Evolutionary conservation across 2,797 vertebrate species (phyloP), one percentile per base, ranked within the genome.

Genomic region (Ambastaia sidthimunki): DNA sequence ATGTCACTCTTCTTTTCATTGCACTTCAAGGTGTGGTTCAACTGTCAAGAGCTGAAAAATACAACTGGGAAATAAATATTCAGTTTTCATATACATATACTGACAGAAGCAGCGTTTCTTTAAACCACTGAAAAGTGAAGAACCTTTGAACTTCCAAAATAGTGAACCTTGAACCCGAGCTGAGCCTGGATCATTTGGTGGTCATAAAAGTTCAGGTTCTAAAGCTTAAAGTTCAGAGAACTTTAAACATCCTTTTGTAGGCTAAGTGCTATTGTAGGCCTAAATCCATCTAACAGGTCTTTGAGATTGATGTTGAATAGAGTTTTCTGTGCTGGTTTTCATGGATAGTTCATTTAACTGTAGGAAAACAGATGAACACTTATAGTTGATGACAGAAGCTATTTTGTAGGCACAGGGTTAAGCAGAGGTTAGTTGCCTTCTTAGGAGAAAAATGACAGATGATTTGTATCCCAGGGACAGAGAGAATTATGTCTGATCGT

Each of bases 261-360:
- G 1, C 62, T 16, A 31, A 71, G 54, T 69, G 67, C 19, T 70
- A 44, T 31, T 52, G 28, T 18, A 6, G 23, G 48, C 5, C 50
- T 76, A 25, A 74, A 67, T 78, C 48, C 31, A 28, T 78, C 44
- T 60, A 31, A 50, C 66, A 71, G 50, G 10, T 70, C 18, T 25
- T 44, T 44, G 15, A 34, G 55, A 31, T 1, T 25, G 19, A n/a
- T n/a, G 68, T 4, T 28, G 28, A 28, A 28, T 28, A 28, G 28
- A 28, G 4, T 10, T 31, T 48, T 23, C 25, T 54, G n/a, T 47
- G 50, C 34, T 63, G 12, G 16, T 71, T 28, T 28, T 28, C 28
- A 28, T 28, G 28, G 2, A 28, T 28, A 28, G 28, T 28, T 28
- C 15, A 73, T 34, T 28, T 28, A 28, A 28, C 28, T 28, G 11